These are phyloP conservation scores for Rachycentron canadum DNA, from an alignment of 2,797 vertebrate species.

Conservation along the genomic window DNA sequence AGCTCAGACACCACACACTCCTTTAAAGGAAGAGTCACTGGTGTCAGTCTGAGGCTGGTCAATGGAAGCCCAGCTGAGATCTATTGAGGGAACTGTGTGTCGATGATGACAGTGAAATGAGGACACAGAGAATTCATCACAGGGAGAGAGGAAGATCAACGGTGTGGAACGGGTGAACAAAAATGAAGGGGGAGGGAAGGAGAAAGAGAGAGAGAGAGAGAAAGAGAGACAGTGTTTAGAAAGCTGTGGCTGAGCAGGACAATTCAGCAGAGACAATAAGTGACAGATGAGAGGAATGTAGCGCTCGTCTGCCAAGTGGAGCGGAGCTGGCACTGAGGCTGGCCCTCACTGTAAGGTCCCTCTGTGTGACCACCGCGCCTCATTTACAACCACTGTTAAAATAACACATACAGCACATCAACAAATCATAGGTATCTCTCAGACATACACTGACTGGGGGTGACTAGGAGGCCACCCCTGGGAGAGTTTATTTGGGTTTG, in stretches of 20 bases:
- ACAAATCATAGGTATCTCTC: too few relatives aligned
- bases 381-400: neutral
- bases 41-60: conserved; percentile 60
- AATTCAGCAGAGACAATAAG: conserved; percentile 41
- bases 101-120: conserved; percentile 9
- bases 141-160: conserved; percentile 5
- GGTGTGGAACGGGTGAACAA: conserved; percentile 16
- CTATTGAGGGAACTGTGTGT: conserved; percentile 82
- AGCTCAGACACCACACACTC: conserved; percentile 39
- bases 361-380: neutral
- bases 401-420: neutral
- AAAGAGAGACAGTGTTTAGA: conserved; percentile 56
- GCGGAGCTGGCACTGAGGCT: conserved; percentile 21
- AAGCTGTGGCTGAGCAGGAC: conserved; percentile 19
- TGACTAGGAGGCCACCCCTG: neutral
- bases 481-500: too few relatives aligned
- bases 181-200: conserved; percentile 19
- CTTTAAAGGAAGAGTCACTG: conserved; percentile 35
- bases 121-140: conserved; percentile 5
- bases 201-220: conserved; percentile 44
- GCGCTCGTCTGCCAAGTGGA: conserved; percentile 16
- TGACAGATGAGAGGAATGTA: conserved; percentile 58
- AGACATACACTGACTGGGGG: neutral
- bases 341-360: neutral
- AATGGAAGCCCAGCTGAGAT: conserved; percentile 81